Percentiles rank a stretch among this genome's conserved stretches.
Evolutionary conservation across 2,113 vertebrate genomes (phyloP).

Genomic region (Melanotaenia duboulayi): DNA sequence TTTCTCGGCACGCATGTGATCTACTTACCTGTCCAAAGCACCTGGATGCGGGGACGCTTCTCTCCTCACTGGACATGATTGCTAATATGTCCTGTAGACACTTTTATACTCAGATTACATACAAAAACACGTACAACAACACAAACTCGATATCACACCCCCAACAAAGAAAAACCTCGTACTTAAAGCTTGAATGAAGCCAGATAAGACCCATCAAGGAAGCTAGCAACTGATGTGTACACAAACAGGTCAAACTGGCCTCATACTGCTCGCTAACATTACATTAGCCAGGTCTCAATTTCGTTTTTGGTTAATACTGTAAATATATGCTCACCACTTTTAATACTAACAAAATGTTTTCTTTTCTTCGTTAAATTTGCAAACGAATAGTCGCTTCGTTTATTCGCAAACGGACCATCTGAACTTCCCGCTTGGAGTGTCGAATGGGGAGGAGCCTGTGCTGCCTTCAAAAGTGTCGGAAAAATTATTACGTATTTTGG

Average conservation of each 20-base stretch:
- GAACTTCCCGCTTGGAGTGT: slow-evolving; percentile 60
- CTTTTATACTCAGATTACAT: no score
- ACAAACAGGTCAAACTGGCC: not conserved
- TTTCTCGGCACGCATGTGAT: not conserved
- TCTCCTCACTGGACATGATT: slow-evolving; percentile 60
- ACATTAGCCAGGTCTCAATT: not conserved
- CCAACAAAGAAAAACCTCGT: no score
- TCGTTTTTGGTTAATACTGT: not conserved
- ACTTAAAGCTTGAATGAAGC: not conserved
- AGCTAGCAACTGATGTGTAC: not conserved
- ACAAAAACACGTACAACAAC: not conserved
- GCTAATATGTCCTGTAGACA: fast-evolving
- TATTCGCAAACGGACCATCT: not conserved
- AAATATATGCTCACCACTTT: slow-evolving; percentile 8
- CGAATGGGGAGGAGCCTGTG: slow-evolving; percentile 30
- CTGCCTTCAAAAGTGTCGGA: slow-evolving; percentile 14
- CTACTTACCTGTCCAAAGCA: slow-evolving; percentile 65
- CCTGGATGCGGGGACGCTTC: slow-evolving; percentile 14
- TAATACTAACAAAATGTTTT: not conserved
- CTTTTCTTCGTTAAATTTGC: not conserved
- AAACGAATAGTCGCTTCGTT: no score
- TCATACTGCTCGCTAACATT: not conserved
- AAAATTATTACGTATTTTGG: not conserved
- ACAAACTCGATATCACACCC: not conserved
- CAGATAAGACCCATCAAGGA: not conserved